Percentiles rank a stretch among this genome's conserved stretches.
These are phyloP conservation scores for Gila robusta DNA, from an alignment of 2,797 vertebrate genomes.

Conservation along the genomic window DNA sequence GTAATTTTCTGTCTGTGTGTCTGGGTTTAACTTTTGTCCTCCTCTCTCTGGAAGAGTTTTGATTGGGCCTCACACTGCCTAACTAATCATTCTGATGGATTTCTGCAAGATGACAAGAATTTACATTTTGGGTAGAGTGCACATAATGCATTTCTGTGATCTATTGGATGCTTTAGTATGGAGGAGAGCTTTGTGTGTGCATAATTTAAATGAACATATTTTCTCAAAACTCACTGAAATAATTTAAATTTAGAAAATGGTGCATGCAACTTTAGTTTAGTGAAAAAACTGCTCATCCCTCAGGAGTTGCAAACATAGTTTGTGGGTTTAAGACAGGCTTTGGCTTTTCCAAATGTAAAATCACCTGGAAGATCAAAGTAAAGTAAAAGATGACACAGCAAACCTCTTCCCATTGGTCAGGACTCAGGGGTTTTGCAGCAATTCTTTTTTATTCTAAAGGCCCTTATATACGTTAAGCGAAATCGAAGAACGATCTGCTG, in stretches of 20 bases:
- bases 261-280: too few relatives aligned
- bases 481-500: too few relatives aligned
- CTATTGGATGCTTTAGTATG: not conserved
- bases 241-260: not conserved
- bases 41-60: not conserved
- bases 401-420: not conserved
- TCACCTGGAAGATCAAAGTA: not conserved
- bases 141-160: constrained; percentile 2
- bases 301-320: not conserved
- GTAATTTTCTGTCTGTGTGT: not conserved
- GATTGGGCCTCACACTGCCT: not conserved
- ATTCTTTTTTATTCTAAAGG: not conserved
- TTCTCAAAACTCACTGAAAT: not conserved
- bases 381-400: not conserved
- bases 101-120: not conserved
- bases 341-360: not conserved
- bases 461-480: too few relatives aligned
- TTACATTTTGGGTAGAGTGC: constrained; percentile 27
- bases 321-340: not conserved
- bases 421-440: not conserved
- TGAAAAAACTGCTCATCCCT: not conserved
- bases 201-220: not conserved
- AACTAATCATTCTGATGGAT: constrained; percentile 19
- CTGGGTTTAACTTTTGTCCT: constrained; percentile 7
- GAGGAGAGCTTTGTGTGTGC: not conserved